Evolutionary conservation across 2,888 invertebrate species (phyloP).

Genomic region (Phasia obesa): DNA sequence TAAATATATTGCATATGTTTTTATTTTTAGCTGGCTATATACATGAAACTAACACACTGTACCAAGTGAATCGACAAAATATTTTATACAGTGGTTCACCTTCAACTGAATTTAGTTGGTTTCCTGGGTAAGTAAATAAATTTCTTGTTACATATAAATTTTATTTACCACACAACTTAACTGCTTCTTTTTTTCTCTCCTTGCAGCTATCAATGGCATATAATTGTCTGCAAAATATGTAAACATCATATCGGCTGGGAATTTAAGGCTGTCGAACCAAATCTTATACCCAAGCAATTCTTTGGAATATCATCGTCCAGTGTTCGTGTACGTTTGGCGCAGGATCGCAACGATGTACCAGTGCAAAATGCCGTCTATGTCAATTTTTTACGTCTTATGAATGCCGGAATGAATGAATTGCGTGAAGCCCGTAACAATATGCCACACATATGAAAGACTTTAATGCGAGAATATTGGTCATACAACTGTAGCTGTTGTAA

Average conservation of each 20-base stretch:
- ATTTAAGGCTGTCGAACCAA: conserved; percentile 86
- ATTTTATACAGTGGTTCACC: conserved; percentile 83
- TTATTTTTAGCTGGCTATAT: conserved; percentile 85
- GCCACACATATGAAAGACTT: conserved; percentile 74
- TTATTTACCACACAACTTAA: not conserved
- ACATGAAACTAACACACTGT: conserved; percentile 90
- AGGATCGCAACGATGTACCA: conserved; percentile 61
- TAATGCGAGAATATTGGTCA: conserved; percentile 71
- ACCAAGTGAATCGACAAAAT: conserved; percentile 83
- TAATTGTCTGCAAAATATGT: conserved; percentile 87
- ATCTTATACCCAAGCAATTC: conserved; percentile 87
- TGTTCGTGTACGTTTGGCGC: conserved; percentile 80
- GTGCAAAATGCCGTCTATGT: conserved; percentile 75
- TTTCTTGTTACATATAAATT: not conserved
- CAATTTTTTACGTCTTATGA: conserved; percentile 75
- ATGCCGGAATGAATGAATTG: conserved; percentile 75
- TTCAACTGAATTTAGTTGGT: conserved; percentile 91
- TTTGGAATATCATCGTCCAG: conserved; percentile 87
- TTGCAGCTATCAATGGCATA: conserved; percentile 90
- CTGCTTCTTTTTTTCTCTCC: conserved; percentile 74
- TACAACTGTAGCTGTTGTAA: conserved; percentile 64
- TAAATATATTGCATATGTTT: not conserved
- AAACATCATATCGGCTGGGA: conserved; percentile 90
- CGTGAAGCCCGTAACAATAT: conserved; percentile 60
- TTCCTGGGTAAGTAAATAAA: conserved; percentile 85